Base-by-base conservation (phyloP, 2,113 vertebrate genomes). In the Calidris pygmaea region DNA sequence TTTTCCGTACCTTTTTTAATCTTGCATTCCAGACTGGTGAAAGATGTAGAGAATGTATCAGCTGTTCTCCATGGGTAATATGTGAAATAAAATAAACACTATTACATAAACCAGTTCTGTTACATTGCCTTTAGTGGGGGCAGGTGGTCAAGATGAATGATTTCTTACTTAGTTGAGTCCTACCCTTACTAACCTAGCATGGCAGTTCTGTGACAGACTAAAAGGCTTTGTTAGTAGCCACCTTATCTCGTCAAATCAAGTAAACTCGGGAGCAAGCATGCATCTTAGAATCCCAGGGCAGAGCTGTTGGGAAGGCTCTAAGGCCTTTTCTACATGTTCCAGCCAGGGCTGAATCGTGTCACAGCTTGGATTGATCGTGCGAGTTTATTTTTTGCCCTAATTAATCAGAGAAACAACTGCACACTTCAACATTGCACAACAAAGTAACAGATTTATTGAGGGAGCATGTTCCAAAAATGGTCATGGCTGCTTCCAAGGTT, bases 61-160 rank as follows among this genome's bases (percentile, higher is more conserved):
- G 98, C 98, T 98, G 98, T 98, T 98, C 98, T 98, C 97, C 98
- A 89, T 92, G 97, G 98, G 97, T 97, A 96, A 97, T 92, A 96
- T 97, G 98, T 98, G 98, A 98, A 98, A 98, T 93, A 95, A 97
- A 97, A 93, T 95, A 97, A 97, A 96, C 88, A 94, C 85, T 95
- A 97, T 92, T 96, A 89, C 65, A 83, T 79, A 86, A 96, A 95
- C 4, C 53, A 41, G 50, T 85, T 77, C 60, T 78, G 78, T 87
- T 84, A 29, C 16, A 60, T 63, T 94, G 73, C 93, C 50, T 87
- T 92, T 60, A 66, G 56, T 37, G 59, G 63, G 70, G 65, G 60
- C 53, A 91, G 24, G 68, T 62, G 68, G 70, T 93, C 32, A 86
- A 39, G 63, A 82, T 45, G 35, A 87, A 81, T 41, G 3, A 45